A percentile compares a stretch with the other conserved stretches of the same genome.
Evolutionary conservation across 2,888 invertebrate genomes (phyloP).

Genomic region (Acrocera orbiculus): DNA sequence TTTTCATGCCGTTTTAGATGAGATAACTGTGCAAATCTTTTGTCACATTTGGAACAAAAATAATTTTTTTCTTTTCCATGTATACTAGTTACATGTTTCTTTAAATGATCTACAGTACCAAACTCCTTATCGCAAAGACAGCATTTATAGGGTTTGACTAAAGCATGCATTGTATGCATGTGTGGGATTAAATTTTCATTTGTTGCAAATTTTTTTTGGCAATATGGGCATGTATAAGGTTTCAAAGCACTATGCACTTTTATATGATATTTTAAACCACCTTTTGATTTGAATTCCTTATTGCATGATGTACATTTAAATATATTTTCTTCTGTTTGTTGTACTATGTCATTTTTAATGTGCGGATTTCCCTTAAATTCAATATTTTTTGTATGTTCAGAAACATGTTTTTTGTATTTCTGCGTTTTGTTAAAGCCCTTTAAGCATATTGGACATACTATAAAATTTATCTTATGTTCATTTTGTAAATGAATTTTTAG

Average conservation of each 20-base stretch:
- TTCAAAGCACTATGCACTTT: constrained; percentile 12
- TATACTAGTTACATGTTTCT: constrained; percentile 17
- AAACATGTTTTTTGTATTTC: background rate
- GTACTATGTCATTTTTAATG: background rate
- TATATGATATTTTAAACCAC: constrained; percentile 14
- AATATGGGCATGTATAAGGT: constrained; percentile 15
- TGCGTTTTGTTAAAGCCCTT: background rate
- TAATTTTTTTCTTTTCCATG: constrained; percentile 18
- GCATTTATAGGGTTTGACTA: constrained; percentile 15
- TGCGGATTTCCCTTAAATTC: background rate
- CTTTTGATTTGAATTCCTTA: constrained; percentile 11
- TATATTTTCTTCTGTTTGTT: background rate
- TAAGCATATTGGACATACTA: background rate
- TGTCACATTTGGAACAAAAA: constrained; percentile 15
- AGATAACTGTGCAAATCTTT: constrained; percentile 15
- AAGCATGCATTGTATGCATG: constrained; percentile 15
- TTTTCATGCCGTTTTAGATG: constrained; percentile 16
- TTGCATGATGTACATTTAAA: constrained; percentile 11
- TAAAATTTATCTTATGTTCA: background rate
- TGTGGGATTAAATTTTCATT: constrained; percentile 15
- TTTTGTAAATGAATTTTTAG: no score
- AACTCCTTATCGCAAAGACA: constrained; percentile 17
- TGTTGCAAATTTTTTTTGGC: constrained; percentile 13
- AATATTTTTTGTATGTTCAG: background rate
- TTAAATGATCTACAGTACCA: constrained; percentile 17